Conservation (phyloP, 2,113 vertebrate genomes). For the Martes martes region DNA sequence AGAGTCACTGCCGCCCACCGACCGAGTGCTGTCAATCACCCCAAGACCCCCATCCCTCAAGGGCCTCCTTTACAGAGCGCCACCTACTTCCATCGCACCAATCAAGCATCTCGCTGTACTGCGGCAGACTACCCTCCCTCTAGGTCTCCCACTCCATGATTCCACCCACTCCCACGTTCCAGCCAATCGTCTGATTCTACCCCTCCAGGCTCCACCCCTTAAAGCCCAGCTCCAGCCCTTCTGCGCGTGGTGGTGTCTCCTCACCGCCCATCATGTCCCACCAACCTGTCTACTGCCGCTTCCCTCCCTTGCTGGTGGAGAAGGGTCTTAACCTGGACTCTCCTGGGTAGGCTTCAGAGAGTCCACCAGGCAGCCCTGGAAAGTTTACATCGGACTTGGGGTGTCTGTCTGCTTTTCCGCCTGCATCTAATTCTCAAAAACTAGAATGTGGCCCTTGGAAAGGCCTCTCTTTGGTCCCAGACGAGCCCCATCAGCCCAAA, state of each 20-base stretch:
- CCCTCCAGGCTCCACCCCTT: neutral
- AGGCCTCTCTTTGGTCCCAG: neutral
- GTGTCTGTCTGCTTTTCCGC: neutral
- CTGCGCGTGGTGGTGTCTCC: rapidly evolving
- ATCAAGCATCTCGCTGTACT: neutral
- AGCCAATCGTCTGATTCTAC: neutral
- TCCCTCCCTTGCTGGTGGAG: neutral
- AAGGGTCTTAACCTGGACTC: neutral
- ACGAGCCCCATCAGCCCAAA: neutral
- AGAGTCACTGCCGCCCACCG: neutral
- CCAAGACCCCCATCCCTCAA: neutral
- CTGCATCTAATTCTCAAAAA: conserved; percentile 10
- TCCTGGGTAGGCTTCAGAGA: neutral
- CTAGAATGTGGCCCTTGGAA: neutral
- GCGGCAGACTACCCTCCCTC: no score
- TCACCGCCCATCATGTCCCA: neutral
- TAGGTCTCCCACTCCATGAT: neutral
- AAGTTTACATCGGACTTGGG: neutral
- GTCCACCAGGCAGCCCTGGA: neutral
- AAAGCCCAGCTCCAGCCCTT: neutral
- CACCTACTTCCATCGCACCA: neutral
- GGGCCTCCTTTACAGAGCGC: neutral
- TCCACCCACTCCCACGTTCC: neutral
- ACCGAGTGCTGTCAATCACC: neutral
- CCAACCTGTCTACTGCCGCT: neutral